A percentile compares a stretch with the other conserved stretches of the same genome.
phyloP scores from a whole-genome alignment of 2,113 vertebrate species.

The Pogonocichla stellata region DNA sequence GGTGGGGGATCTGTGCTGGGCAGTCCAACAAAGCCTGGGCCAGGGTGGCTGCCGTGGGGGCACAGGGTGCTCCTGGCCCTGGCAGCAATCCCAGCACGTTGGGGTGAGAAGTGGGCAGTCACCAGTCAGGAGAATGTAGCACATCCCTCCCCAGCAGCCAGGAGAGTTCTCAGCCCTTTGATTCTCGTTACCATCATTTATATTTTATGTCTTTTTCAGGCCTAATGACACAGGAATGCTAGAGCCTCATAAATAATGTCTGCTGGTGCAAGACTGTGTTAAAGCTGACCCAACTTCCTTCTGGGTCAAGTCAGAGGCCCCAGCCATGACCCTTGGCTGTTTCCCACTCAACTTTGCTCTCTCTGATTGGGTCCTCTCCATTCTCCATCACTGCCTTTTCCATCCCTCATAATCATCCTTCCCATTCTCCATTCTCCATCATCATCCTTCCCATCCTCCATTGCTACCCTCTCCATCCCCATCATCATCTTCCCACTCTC shows the following conservation, averaged over 20 bases:
- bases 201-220: conserved; percentile 23
- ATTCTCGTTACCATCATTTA: background rate
- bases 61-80: rapidly evolving
- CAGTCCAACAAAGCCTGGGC: background rate
- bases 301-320: background rate
- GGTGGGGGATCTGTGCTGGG: rapidly evolving
- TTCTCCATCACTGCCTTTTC: background rate
- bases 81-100: rapidly evolving
- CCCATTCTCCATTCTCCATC: too few species aligned
- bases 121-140: rapidly evolving
- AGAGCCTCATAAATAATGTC: conserved; percentile 35
- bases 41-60: background rate
- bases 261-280: background rate
- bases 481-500: background rate
- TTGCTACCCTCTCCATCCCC: too few species aligned
- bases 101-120: rapidly evolving
- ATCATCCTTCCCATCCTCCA: background rate
- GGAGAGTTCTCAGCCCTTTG: background rate
- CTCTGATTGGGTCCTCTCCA: background rate
- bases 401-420: background rate
- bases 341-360: background rate
- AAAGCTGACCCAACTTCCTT: background rate
- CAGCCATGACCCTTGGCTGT: background rate
- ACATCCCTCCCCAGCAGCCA: rapidly evolving
- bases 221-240: conserved; percentile 12